phyloP scores from a whole-genome alignment of 1,140 invertebrate genomes.

The Varroa destructor region DNA sequence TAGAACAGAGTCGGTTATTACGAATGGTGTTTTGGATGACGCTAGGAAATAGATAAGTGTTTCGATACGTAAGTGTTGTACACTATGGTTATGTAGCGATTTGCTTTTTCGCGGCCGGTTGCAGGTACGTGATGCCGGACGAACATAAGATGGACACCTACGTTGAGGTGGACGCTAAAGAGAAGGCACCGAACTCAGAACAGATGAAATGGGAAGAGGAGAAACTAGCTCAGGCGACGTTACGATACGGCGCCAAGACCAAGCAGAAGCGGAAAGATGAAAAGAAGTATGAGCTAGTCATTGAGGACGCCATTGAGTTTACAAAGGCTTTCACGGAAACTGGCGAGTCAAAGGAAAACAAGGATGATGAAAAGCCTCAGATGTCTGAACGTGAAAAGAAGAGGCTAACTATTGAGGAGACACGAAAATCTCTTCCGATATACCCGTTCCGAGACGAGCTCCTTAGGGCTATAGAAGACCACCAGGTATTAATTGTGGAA shows the following conservation, averaged over 20 bases:
- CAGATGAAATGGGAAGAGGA: constrained; percentile 97
- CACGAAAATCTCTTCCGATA: constrained; percentile 79
- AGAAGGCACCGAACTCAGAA: constrained; percentile 75
- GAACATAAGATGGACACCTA: constrained; percentile 50
- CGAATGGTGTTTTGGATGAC: too few relatives aligned
- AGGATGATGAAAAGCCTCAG: constrained; percentile 38
- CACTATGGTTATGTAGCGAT: not conserved
- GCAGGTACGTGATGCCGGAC: constrained; percentile 24
- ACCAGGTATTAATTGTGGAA: constrained; percentile 90
- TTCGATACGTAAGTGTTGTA: too few relatives aligned
- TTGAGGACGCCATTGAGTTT: constrained; percentile 96
- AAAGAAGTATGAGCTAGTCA: constrained; percentile 78
- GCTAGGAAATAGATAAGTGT: too few relatives aligned
- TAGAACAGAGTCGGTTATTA: too few relatives aligned
- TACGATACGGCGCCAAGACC: constrained; percentile 74
- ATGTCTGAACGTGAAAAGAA: constrained; percentile 57
- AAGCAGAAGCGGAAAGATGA: constrained; percentile 40
- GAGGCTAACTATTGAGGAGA: constrained; percentile 75
- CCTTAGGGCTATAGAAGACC: constrained; percentile 67
- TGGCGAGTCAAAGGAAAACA: constrained; percentile 47
- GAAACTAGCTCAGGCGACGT: constrained; percentile 78
- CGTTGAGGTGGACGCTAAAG: constrained; percentile 71
- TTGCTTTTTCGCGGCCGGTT: not conserved
- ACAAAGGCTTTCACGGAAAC: constrained; percentile 80
- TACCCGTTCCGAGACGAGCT: constrained; percentile 81